These are phyloP conservation scores for Pachyrhynchus sulphureomaculatus DNA, from an alignment of 1,140 invertebrate species.

Conservation along the genomic window DNA sequence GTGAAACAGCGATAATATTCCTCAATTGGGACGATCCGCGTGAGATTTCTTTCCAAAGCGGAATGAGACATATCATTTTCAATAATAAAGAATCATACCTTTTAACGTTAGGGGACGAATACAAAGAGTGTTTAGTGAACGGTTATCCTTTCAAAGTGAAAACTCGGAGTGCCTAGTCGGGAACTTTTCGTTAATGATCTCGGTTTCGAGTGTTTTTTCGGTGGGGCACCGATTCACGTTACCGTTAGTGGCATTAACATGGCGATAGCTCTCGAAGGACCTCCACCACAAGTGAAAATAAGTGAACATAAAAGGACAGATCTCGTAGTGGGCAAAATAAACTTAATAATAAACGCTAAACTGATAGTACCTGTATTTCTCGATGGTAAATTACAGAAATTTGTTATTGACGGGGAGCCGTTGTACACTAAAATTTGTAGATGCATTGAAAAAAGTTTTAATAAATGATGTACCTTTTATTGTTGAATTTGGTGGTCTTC, in stretches of 20 bases:
- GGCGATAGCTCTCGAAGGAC: conserved; percentile 79
- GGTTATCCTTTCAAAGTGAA: conserved; percentile 72
- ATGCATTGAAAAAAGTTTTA: conserved; percentile 72
- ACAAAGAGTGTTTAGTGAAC: conserved; percentile 69
- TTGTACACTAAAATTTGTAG: conserved; percentile 77
- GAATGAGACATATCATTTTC: conserved; percentile 63
- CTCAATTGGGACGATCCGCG: conserved; percentile 81
- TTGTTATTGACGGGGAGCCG: conserved; percentile 72
- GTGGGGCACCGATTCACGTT: conserved; percentile 82
- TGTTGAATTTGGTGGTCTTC: conserved; percentile 88
- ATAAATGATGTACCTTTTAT: conserved; percentile 82
- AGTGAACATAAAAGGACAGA: conserved; percentile 69
- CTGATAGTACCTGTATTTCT: conserved; percentile 78
- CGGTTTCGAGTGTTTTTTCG: conserved; percentile 89
- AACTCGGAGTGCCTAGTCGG: conserved; percentile 87
- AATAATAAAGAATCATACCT: conserved; percentile 70
- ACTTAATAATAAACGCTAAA: conserved; percentile 77
- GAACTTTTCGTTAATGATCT: conserved; percentile 87
- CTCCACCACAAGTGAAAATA: conserved; percentile 82
- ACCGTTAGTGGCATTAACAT: conserved; percentile 76
- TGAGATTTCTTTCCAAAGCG: conserved; percentile 81
- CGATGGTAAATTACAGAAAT: conserved; percentile 83
- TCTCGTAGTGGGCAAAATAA: conserved; percentile 79
- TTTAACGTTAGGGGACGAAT: conserved; percentile 71
- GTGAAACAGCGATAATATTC: conserved; percentile 80